A percentile compares a stretch with the other conserved stretches of the same genome.
Evolutionary conservation across 2,888 invertebrate genomes (phyloP).

Genomic region (Syrista parreyssii): DNA sequence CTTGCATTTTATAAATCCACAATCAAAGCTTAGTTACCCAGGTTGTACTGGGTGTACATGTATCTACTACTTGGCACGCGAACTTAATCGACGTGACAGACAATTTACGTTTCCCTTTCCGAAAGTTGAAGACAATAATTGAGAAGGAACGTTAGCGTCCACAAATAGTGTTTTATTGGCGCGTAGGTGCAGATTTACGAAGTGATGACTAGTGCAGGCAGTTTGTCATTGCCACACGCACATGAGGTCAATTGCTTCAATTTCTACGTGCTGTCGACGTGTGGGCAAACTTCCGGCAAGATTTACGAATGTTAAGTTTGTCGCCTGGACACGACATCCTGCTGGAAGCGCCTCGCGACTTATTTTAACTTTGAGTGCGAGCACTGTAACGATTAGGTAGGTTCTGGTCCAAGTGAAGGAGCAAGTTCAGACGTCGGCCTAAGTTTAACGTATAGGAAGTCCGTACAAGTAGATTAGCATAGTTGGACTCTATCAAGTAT

Average conservation of each 20-base stretch:
- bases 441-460: not conserved
- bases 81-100: not conserved
- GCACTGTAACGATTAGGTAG: not conserved
- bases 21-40: not conserved
- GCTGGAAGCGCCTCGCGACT: not conserved
- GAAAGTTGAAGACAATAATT: conserved; percentile 2
- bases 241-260: conserved; percentile 39
- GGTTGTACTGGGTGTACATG: not conserved
- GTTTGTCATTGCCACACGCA: not conserved
- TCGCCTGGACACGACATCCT: not conserved
- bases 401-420: not conserved
- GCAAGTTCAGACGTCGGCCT: not conserved
- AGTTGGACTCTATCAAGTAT: not conserved
- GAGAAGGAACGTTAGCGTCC: conserved; percentile 4
- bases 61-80: not conserved
- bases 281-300: conserved; percentile 49
- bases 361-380: not conserved
- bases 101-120: not conserved
- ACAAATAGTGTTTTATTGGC: conserved; percentile 25
- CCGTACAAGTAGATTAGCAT: not conserved
- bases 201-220: not conserved
- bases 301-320: conserved; percentile 26
- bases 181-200: conserved; percentile 28
- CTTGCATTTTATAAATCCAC: not conserved
- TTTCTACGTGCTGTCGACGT: conserved; percentile 33